These are phyloP conservation scores for Megaceryle torquata DNA, from an alignment of 2,113 vertebrate genomes.

Conservation along the genomic window DNA sequence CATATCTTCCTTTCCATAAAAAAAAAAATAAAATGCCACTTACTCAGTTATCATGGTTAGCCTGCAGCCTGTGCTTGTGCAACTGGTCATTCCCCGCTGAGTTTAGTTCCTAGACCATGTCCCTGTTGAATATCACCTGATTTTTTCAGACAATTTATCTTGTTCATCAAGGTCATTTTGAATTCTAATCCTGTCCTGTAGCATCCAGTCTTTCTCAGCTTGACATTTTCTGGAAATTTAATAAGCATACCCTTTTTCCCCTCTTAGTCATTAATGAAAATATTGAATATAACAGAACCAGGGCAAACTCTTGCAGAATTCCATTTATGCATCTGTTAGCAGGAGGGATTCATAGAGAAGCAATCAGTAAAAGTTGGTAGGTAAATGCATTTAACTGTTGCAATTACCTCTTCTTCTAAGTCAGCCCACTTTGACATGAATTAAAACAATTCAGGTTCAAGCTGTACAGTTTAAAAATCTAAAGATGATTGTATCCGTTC, in stretches of 20 bases:
- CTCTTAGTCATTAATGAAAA: conserved; percentile 4
- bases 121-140: not conserved
- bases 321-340: not conserved
- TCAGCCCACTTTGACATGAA: not conserved
- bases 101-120: not conserved
- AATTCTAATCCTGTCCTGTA: not conserved
- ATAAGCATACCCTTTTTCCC: not conserved
- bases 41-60: not conserved
- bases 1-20: not conserved
- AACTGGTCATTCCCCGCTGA: not conserved
- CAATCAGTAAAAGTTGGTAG: not conserved
- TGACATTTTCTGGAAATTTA: conserved; percentile 6
- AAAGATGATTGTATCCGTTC: conserved; percentile 29
- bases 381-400: not conserved
- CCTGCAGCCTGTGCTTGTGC: not conserved
- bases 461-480: not conserved
- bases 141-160: not conserved
- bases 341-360: not conserved
- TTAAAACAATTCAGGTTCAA: not conserved
- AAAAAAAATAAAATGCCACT: not conserved
- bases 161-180: not conserved
- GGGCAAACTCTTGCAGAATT: not conserved
- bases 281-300: not conserved
- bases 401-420: conserved; percentile 10
- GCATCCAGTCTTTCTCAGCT: not conserved